Evolutionary conservation across 2,888 invertebrate species (phyloP).

Genomic region (Pseudeuparius sepicola): DNA sequence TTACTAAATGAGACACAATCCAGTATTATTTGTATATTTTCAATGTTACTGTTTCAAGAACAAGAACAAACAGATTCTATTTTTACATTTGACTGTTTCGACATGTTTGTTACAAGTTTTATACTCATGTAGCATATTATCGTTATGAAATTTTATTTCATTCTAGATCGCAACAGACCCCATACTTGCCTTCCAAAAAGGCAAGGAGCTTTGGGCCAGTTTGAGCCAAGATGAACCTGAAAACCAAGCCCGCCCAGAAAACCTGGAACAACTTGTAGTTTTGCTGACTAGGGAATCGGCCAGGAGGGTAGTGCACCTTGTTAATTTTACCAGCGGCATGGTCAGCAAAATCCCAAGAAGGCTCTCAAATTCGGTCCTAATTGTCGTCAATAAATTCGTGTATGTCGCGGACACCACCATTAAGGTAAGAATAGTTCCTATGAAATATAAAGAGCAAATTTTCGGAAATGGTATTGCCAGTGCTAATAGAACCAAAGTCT

Average conservation of each 20-base stretch:
- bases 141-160: not conserved
- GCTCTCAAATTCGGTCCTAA: slow-evolving; percentile 27
- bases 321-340: slow-evolving; percentile 57
- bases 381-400: slow-evolving; percentile 45
- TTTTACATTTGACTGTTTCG: too few species aligned
- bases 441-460: too few species aligned
- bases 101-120: not conserved
- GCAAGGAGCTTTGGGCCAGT: slow-evolving; percentile 58
- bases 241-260: slow-evolving; percentile 72
- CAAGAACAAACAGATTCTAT: too few species aligned
- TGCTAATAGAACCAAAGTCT: slow-evolving; percentile 28
- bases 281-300: slow-evolving; percentile 69
- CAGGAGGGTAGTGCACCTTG: slow-evolving; percentile 64
- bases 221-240: slow-evolving; percentile 72
- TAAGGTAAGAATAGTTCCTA: too few species aligned
- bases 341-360: slow-evolving; percentile 47
- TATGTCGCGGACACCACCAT: slow-evolving; percentile 52
- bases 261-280: slow-evolving; percentile 66
- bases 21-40: too few species aligned
- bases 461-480: too few species aligned
- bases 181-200: slow-evolving; percentile 60
- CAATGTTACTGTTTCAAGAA: too few species aligned
- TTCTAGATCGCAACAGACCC: slow-evolving; percentile 69
- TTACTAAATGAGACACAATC: too few species aligned
- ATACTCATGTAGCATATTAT: not conserved